Evolutionary conservation across 1,140 invertebrate genomes (phyloP), one percentile per base, ranked within the genome.

Genomic region (Melipona quadrifasciata): DNA sequence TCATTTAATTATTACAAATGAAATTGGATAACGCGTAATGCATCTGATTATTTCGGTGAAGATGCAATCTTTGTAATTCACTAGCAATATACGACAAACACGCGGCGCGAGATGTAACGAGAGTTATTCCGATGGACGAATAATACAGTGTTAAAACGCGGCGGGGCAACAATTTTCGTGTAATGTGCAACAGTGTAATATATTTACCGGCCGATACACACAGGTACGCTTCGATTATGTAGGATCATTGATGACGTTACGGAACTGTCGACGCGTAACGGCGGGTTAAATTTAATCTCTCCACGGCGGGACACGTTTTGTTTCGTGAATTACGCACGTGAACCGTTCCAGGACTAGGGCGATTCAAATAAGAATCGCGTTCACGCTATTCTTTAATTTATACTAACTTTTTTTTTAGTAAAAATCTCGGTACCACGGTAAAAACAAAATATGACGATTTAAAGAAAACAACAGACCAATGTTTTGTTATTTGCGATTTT

Each of bases 231-330:
- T 53, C 47, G 65, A 78, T 78, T 78, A 78, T 51, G 19, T 53
- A 53, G 51, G 61, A 61, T 51, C 76, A 67, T 78, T 53, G 76
- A 65, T 53, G 76, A 65, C 67, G 47, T 78, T 67, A 78, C 61
- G 27, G 61, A 78, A 67, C 67, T 78, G 76, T 67, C 61, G 76
- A 67, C 61, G 76, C 47, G 61, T 31, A 65, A 16, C 31, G 47
- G 51, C 24, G 47, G n/a, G 61, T 67, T 53, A 78, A 65, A 78
- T 78, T 78, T 67, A 78, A 78, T 78, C 76, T 47, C 21, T 78
- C 67, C 39, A 53, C 47, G 47, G 21, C 1, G 24, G 61, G 65
- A 47, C 58, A 47, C 24, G 39, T 58, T 19, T 61, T 17, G 72
- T n/a, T 10, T 6, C n/a, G 47, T 73, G 31, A 2, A n/a, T 75